Conservation (phyloP, 2,888 invertebrate species). For the Hipparchia sbordonii region DNA sequence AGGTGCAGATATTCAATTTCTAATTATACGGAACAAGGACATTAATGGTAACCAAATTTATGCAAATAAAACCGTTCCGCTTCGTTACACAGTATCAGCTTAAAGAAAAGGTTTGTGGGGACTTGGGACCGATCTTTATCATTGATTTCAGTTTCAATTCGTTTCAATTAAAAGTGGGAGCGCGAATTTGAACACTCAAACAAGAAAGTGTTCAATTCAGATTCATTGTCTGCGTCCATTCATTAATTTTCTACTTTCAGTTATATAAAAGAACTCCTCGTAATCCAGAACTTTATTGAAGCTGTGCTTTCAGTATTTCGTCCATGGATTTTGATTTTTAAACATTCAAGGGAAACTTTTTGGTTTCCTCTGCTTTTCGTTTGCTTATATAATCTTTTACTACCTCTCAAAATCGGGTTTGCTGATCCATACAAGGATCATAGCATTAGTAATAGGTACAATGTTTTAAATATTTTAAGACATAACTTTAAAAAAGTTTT, state of each 20-base stretch:
- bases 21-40: conserved; percentile 61
- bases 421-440: too few species aligned
- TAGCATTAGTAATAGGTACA: too few species aligned
- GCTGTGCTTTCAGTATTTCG: too few species aligned
- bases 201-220: conserved; percentile 14
- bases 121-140: conserved; percentile 61
- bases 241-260: not conserved
- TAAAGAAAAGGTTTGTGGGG: conserved; percentile 65
- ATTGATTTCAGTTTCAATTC: conserved; percentile 59
- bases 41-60: conserved; percentile 73
- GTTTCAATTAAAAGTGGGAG: conserved; percentile 53
- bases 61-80: conserved; percentile 76
- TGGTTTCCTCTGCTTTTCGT: too few species aligned
- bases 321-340: not conserved
- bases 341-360: too few species aligned
- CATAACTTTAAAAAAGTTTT: too few species aligned
- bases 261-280: not conserved
- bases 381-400: too few species aligned
- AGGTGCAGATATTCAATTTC: conserved; percentile 48
- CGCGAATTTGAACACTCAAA: conserved; percentile 39
- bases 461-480: too few species aligned
- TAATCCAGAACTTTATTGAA: not conserved
- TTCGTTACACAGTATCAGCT: conserved; percentile 73
- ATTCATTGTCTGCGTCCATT: conserved; percentile 4
- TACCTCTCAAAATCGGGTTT: too few species aligned